Evolutionary conservation across 2,113 vertebrate species (phyloP).

Genomic region (Podarcis muralis): DNA sequence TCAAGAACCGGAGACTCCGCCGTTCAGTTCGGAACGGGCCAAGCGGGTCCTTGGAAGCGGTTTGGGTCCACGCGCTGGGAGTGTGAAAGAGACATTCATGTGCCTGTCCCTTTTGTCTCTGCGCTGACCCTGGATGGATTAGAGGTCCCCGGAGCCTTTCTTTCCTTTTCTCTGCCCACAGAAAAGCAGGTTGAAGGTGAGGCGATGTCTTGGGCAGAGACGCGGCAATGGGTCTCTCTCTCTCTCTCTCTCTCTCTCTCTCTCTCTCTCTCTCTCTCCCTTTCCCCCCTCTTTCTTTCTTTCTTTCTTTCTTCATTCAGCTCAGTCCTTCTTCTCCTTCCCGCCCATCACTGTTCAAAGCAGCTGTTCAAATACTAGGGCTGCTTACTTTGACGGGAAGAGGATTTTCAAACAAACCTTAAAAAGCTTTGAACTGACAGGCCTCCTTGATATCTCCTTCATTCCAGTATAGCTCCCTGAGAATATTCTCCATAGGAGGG

Average conservation of each 20-base stretch:
- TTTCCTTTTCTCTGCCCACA: slow-evolving; percentile 63
- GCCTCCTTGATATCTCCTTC: slow-evolving; percentile 76
- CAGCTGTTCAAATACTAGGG: slow-evolving; percentile 80
- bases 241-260: background rate
- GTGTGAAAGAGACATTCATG: slow-evolving; percentile 55
- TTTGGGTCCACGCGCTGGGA: slow-evolving; percentile 9
- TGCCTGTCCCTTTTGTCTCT: slow-evolving; percentile 40
- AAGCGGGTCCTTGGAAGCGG: background rate
- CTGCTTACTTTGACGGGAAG: slow-evolving; percentile 76
- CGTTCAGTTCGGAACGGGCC: background rate
- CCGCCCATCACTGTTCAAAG: slow-evolving; percentile 73
- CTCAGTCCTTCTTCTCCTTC: slow-evolving; percentile 69
- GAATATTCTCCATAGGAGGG: slow-evolving; percentile 60
- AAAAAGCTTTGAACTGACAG: slow-evolving; percentile 83
- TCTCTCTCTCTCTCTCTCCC: background rate
- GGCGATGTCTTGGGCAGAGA: slow-evolving; percentile 72
- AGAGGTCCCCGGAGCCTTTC: slow-evolving; percentile 59
- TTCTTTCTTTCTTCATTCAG: slow-evolving; percentile 70
- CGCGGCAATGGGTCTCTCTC: slow-evolving; percentile 56
- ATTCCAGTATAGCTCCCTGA: slow-evolving; percentile 64
- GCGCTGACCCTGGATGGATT: slow-evolving; percentile 56
- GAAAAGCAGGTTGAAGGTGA: slow-evolving; percentile 74
- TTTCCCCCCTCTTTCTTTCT: background rate
- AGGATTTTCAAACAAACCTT: slow-evolving; percentile 80
- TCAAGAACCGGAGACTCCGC: no score